Evolutionary conservation across 2,888 invertebrate genomes (phyloP), one percentile per base, ranked within the genome.

Genomic region (Temnothorax ravouxi): DNA sequence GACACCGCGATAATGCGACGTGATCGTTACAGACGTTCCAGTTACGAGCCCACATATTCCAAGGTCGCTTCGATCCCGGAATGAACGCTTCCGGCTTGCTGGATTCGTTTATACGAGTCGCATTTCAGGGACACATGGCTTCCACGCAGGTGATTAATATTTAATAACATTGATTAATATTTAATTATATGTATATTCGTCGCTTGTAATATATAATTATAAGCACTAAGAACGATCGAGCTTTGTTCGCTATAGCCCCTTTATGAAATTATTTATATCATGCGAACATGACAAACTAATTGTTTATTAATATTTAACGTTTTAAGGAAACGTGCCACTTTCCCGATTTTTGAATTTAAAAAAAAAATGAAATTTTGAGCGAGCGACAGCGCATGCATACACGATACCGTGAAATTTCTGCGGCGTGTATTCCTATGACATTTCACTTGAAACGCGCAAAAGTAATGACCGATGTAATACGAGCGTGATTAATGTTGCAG

Each of bases 41-140:
- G 90, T 96, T 96, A 84, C 95, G 96, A 29, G 96, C 96, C 0
- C 97, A 97, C 91, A 95, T 97, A 87, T 97, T 97, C 92, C 96
- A 97, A 95, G 97, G 97, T 1, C 97, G 96, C 93, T 95, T 97
- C 56, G 95, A 95, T 21, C 95, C 95, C 0, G 96, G 96, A 2
- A 94, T 95, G 86, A 96, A 97, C 82, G 94, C 93, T 29, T 95
- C 95, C 8, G 96, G 96, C 0, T 93, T 96, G 34, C 95, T 95
- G 47, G 96, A 96, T 93, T 95, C 96, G 41, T 94, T 95, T 81
- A 93, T 95, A 9, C 93, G 95, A 80, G 93, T 96, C 59, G 92
- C 94, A 67, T 92, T 95, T 87, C 92, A 92, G 52, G 94, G 95
- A 61, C 93, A 95, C 88, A 93, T 94, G 9, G 92, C 93, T 74